Evolutionary conservation across 2,113 vertebrate species (phyloP), one percentile per base, ranked within the genome.

Genomic region (Osmerus eperlanus): DNA sequence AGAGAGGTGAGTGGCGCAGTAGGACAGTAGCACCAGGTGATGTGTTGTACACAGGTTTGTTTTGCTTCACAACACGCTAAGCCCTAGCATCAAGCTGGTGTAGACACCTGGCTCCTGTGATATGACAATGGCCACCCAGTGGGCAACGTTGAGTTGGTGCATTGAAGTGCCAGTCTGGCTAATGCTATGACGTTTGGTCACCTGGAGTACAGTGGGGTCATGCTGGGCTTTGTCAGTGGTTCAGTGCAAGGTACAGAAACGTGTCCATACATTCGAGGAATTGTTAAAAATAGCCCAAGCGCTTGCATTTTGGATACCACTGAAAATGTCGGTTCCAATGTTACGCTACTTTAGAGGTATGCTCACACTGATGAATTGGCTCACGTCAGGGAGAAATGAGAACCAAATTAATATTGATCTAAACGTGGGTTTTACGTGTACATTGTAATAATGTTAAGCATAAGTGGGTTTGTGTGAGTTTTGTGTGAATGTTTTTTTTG

Each of bases 81-180:
- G 75, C 74, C 76, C 76, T 67, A 77, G 65, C 59, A 79, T 54
- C 81, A 78, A 84, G 83, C 87, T 86, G 85, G 81, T 83, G 63
- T 55, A 66, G 81, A 84, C 85, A 86, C 81, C 82, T 89, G 88
- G 84, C 78, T 78, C 32, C 54, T 83, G 79, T 86, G 77, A 85
- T 74, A 78, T 74, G 77, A 71, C 68, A 65, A 78, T 70, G 64
- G 81, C n/a, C 72, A 82, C 81, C 58, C 78, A 16, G 21, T 80
- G 74, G 79, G 85, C 72, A 65, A 62, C 67, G 63, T 58, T 60
- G 81, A 80, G 68, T 76, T 81, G 70, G 71, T 87, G 87, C 81
- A 81, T 68, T 68, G 76, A 77, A 56, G 78, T 64, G 21, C 51
- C 71, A 53, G 71, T 65, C 74, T 70, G 60, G 76, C 78, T 72